Conservation (phyloP, 2,113 vertebrate species). For the Haplochromis burtoni region DNA sequence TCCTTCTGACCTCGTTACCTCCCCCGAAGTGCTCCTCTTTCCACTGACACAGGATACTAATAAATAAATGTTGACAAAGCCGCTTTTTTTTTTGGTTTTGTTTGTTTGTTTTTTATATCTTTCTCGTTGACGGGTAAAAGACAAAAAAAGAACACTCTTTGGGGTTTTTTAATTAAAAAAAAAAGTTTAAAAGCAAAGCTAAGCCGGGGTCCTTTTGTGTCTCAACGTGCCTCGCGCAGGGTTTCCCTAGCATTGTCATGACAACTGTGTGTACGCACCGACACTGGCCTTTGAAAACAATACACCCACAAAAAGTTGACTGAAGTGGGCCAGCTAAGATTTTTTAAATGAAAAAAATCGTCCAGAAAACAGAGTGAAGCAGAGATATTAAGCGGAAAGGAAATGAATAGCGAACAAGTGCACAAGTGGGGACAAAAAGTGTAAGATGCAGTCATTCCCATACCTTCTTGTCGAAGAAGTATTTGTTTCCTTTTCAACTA, state of each 20-base stretch:
- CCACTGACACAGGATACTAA: not conserved
- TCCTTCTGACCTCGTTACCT: conserved; percentile 15
- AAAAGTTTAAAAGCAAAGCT: not conserved
- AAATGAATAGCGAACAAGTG: conserved; percentile 1
- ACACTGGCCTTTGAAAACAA: conserved; percentile 48
- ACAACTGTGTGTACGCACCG: conserved; percentile 61
- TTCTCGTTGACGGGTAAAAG: not conserved
- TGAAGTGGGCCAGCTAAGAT: not conserved
- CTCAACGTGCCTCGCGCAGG: conserved; percentile 50
- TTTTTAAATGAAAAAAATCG: not conserved
- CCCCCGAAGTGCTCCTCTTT: not conserved
- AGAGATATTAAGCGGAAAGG: not conserved
- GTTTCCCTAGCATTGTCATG: conserved; percentile 67
- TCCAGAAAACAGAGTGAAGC: not conserved
- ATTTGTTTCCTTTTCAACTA: not conserved
- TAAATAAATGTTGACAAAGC: not conserved
- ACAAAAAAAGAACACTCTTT: not conserved
- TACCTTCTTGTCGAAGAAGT: conserved; percentile 49
- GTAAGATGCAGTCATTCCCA: conserved; percentile 1
- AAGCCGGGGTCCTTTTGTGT: conserved; percentile 47
- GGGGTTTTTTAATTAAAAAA: not conserved
- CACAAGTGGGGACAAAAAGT: not conserved
- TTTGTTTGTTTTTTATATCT: not conserved
- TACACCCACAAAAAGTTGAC: not conserved
- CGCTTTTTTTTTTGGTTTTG: no score